Evolutionary conservation across 2,113 vertebrate genomes (phyloP).

Genomic region (Saguinus imperator): DNA sequence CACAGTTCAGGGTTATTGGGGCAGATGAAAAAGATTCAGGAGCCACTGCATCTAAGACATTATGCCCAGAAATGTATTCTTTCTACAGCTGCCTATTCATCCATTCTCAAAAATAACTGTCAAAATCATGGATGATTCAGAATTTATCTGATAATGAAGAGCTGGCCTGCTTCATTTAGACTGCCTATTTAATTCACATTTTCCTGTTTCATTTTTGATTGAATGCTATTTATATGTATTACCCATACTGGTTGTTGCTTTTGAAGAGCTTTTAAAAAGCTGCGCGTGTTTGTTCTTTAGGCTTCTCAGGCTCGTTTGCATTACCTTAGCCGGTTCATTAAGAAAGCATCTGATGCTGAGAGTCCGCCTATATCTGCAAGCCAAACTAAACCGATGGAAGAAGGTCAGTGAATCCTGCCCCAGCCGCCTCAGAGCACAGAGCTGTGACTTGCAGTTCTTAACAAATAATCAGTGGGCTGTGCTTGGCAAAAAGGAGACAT

Average conservation of each 20-base stretch:
- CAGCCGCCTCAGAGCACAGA: not conserved
- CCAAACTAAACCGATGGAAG: not conserved
- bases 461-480: not conserved
- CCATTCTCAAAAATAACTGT: not conserved
- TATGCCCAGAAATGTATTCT: not conserved
- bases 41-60: not conserved
- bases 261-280: not conserved
- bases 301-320: constrained; percentile 64
- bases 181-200: not conserved
- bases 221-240: not conserved
- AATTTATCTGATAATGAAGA: not conserved
- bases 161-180: not conserved
- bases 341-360: not conserved
- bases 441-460: not conserved
- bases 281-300: not conserved
- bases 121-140: not conserved
- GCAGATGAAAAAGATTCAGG: not conserved
- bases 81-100: not conserved
- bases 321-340: constrained; percentile 53
- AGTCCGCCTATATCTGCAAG: not conserved
- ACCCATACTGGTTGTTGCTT: not conserved
- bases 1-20: not conserved
- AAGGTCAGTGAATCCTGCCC: constrained; percentile 47
- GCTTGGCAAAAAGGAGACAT: not conserved
- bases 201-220: not conserved